Evolutionary conservation across 2,797 vertebrate genomes (phyloP).

Genomic region (Ciconia nigra): DNA sequence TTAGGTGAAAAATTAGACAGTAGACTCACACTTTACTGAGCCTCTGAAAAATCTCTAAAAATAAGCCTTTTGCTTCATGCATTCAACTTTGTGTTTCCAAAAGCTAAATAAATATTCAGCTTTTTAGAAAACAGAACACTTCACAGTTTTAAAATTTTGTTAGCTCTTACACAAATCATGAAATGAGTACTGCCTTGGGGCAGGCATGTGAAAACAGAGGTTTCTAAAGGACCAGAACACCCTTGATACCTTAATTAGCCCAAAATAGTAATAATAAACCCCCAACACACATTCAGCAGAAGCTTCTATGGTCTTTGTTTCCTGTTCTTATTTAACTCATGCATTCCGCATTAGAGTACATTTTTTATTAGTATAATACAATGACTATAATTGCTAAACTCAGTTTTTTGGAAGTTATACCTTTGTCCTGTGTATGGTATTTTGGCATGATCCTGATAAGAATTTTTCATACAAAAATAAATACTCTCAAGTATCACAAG

Average conservation of each 20-base stretch:
- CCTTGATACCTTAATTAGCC: not conserved
- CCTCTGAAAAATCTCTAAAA: constrained; percentile 31
- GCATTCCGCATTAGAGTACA: not conserved
- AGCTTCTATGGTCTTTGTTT: not conserved
- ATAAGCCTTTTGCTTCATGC: constrained; percentile 18
- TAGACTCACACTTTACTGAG: not conserved
- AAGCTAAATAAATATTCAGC: constrained; percentile 28
- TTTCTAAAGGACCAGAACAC: constrained; percentile 1
- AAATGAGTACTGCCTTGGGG: constrained; percentile 4
- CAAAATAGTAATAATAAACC: not conserved
- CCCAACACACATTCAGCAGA: not conserved
- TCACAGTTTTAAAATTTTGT: constrained; percentile 20
- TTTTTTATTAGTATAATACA: not conserved
- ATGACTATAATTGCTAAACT: not conserved
- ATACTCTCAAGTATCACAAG: not conserved
- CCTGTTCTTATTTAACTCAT: not conserved
- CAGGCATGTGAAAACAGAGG: not conserved
- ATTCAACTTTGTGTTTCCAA: constrained; percentile 34
- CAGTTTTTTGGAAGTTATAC: not conserved
- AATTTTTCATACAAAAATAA: not conserved
- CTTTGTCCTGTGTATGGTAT: not conserved
- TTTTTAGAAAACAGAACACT: constrained; percentile 29
- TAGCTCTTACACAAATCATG: constrained; percentile 25
- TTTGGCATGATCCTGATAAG: not conserved
- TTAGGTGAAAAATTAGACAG: not conserved